These are phyloP conservation scores for Zenarchopterus dispar DNA, from an alignment of 2,797 vertebrate genomes.

Conservation along the genomic window DNA sequence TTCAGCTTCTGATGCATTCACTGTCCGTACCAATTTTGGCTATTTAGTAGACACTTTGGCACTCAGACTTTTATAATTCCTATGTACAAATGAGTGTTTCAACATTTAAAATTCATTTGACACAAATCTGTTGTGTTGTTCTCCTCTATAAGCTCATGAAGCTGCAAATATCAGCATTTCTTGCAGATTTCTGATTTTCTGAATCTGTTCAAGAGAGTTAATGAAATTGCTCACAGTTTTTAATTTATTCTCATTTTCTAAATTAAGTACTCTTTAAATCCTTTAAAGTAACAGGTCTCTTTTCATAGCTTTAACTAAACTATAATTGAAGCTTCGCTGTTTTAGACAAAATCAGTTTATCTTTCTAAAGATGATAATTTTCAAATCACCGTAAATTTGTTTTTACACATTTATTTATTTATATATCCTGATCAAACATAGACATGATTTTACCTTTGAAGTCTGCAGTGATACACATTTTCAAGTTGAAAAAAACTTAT, in stretches of 20 bases:
- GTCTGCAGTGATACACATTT: too few relatives aligned
- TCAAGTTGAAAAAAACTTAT: too few relatives aligned
- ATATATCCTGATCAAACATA: too few relatives aligned
- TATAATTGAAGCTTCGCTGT: constrained; percentile 1
- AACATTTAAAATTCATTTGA: neutral
- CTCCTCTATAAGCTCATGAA: too few relatives aligned
- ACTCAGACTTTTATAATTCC: neutral
- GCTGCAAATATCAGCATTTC: too few relatives aligned
- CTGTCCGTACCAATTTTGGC: constrained; percentile 6
- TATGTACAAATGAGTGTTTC: neutral
- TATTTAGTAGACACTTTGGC: constrained; percentile 36
- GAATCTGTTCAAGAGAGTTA: too few relatives aligned
- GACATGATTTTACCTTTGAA: too few relatives aligned
- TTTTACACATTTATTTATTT: too few relatives aligned
- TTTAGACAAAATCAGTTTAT: constrained; percentile 4
- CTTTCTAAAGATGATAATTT: constrained; percentile 14
- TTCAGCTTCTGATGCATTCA: constrained; percentile 19
- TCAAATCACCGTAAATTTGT: neutral
- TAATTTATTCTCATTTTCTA: too few relatives aligned
- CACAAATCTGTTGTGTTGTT: neutral
- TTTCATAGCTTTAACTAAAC: constrained; percentile 10
- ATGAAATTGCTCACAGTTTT: too few relatives aligned
- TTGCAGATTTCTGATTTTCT: too few relatives aligned
- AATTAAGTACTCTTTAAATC: constrained; percentile 12
- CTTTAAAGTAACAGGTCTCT: constrained; percentile 3